These are phyloP conservation scores for Streptopelia turtur DNA, from an alignment of 2,797 vertebrate genomes.

Conservation along the genomic window DNA sequence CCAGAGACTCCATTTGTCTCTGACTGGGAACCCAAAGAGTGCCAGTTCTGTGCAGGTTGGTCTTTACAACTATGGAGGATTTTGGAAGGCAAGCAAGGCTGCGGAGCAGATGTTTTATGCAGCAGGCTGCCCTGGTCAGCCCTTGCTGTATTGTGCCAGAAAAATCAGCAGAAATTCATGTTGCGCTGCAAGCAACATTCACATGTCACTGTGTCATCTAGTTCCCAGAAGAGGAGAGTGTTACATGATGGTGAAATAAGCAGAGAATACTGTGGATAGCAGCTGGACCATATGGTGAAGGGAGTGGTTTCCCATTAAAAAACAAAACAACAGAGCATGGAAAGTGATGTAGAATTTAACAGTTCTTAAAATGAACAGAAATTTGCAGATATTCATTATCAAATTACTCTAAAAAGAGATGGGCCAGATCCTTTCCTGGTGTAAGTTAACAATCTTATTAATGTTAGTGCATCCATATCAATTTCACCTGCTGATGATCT, in stretches of 20 bases:
- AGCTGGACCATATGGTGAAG: neutral
- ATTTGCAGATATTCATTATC: neutral
- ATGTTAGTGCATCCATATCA: fast-evolving
- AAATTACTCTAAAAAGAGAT: neutral
- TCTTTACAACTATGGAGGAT: neutral
- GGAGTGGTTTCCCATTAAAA: neutral
- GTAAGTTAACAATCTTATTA: neutral
- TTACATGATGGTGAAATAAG: slow-evolving; percentile 46
- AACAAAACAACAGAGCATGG: neutral
- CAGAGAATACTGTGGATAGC: neutral
- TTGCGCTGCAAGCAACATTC: neutral
- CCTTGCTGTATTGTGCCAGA: slow-evolving; percentile 20
- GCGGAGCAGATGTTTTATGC: slow-evolving; percentile 45
- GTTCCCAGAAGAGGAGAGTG: slow-evolving; percentile 43
- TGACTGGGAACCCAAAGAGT: neutral
- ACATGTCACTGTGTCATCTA: slow-evolving; percentile 43
- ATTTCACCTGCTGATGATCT: neutral
- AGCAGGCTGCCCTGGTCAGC: slow-evolving; percentile 36
- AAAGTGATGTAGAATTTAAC: neutral
- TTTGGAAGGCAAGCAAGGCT: slow-evolving; percentile 26
- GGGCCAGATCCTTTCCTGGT: neutral
- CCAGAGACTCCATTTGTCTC: neutral
- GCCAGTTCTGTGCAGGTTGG: neutral
- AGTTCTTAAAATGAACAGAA: neutral
- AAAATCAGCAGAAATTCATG: slow-evolving; percentile 63